Base-by-base conservation (phyloP, 1,140 invertebrate genomes). In the Prorops nasuta region DNA sequence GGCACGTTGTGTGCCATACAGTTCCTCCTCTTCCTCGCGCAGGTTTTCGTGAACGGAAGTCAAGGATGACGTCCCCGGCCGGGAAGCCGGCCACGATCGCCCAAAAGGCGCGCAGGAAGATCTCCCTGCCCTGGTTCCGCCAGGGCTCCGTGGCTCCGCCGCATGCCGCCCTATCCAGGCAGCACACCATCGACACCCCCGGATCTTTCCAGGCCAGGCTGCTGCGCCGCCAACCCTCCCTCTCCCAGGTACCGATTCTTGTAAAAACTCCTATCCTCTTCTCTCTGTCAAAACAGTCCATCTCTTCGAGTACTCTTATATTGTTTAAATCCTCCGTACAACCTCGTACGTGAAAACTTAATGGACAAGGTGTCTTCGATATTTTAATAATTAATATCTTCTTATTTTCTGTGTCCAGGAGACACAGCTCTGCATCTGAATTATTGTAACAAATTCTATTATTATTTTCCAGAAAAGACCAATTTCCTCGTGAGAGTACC, bases 161-260 rank as follows among this genome's bases (percentile, higher is more conserved):
- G 22, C 87, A 89, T 66, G 83, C 84, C 47, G 79, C 80, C 28
- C 82, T 92, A 19, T 83, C 88, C 28, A 83, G 90, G 16, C 90
- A 94, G 72, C 89, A 92, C 66, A 93, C 91, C 72, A 92, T 94
- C 79, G 91, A 93, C 78, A 90, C 90, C 50, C 90, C 90, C 56
- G 83, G 87, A 66, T 89, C 88, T 32, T 90, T 90, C 79, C 86
- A 87, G 61, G 84, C 83, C 47, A 77, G 84, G 56, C 79, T 86
- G 46, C 79, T 86, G 43, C 76, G 79, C 58, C 77, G 80, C 58
- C 81, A 84, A 70, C 76, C 81, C 54, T 81, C 81, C 69, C 76
- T 81, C 49, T 74, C 79, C 60, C 81, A 82, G 80, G 80, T 78
- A 77, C 49, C 61, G 44, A 41, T 15, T 36, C 4, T n/a, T 31